A percentile compares a stretch with the other conserved stretches of the same genome.
These are phyloP conservation scores for Scytalopus superciliaris DNA, from an alignment of 2,113 vertebrate genomes.

Conservation along the genomic window DNA sequence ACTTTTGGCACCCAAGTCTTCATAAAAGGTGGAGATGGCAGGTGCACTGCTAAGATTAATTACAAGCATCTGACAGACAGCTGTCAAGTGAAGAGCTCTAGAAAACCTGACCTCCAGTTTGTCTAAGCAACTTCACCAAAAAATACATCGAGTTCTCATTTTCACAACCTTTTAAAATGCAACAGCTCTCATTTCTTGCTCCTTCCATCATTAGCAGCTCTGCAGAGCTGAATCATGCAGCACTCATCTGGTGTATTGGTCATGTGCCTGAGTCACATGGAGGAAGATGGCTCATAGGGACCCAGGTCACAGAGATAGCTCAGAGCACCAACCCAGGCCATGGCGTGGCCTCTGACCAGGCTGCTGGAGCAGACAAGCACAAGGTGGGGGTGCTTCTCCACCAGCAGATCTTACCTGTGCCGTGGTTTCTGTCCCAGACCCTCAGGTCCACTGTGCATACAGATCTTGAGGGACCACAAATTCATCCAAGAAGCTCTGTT, in stretches of 20 bases:
- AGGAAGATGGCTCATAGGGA: background rate
- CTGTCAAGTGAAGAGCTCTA: constrained; percentile 8
- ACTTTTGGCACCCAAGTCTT: background rate
- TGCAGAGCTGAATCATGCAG: background rate
- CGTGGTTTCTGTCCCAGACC: background rate
- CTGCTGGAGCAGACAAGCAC: background rate
- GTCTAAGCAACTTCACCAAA: background rate
- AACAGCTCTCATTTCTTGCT: background rate
- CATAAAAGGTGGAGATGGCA: background rate
- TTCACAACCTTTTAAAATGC: background rate
- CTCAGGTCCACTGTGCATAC: background rate
- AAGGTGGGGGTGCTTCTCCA: rapidly evolving
- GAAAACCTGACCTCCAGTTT: background rate
- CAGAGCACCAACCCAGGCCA: background rate
- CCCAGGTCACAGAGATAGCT: background rate
- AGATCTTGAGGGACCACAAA: background rate
- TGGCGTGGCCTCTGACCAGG: background rate
- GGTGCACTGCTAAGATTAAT: background rate
- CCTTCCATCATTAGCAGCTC: background rate
- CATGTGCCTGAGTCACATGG: background rate
- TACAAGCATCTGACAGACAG: background rate
- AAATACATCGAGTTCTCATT: background rate
- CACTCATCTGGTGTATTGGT: background rate
- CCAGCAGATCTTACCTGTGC: background rate
- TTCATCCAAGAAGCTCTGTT: background rate